Conservation (phyloP, 23 tunicate species). For the Halocynthia roretzi region DNA sequence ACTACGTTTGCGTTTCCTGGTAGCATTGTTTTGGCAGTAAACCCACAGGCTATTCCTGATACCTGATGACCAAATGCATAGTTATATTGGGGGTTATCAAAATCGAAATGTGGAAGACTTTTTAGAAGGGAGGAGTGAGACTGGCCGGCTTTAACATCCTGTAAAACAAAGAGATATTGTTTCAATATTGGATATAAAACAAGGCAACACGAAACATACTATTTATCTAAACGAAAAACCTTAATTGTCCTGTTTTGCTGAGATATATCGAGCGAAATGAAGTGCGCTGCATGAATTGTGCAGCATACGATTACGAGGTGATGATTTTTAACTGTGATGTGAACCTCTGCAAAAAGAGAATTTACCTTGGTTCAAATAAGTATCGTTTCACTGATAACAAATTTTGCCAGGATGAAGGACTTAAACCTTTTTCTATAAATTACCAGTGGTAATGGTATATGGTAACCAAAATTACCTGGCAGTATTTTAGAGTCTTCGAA, state of each 20-base stretch:
- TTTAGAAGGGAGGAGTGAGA: slow-evolving; percentile 37
- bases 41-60: background rate
- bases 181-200: background rate
- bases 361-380: background rate
- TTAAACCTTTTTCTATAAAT: no score
- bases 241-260: background rate
- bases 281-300: slow-evolving; percentile 61
- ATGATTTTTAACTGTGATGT: slow-evolving; percentile 18
- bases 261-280: slow-evolving; percentile 24
- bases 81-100: slow-evolving; percentile 25
- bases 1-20: background rate
- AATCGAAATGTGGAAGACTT: slow-evolving; percentile 9
- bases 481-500: slow-evolving; percentile 60
- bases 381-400: background rate
- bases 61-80: slow-evolving; percentile 50
- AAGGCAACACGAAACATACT: background rate
- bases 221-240: background rate
- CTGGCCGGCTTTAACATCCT: background rate
- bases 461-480: slow-evolving; percentile 25
- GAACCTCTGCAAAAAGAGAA: slow-evolving; percentile 27
- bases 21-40: slow-evolving; percentile 7
- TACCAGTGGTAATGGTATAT: no score
- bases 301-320: slow-evolving; percentile 44
- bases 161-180: no score
- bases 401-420: no score